phyloP scores from a whole-genome alignment of 2,888 invertebrate species.

The Endomychus coccineus region DNA sequence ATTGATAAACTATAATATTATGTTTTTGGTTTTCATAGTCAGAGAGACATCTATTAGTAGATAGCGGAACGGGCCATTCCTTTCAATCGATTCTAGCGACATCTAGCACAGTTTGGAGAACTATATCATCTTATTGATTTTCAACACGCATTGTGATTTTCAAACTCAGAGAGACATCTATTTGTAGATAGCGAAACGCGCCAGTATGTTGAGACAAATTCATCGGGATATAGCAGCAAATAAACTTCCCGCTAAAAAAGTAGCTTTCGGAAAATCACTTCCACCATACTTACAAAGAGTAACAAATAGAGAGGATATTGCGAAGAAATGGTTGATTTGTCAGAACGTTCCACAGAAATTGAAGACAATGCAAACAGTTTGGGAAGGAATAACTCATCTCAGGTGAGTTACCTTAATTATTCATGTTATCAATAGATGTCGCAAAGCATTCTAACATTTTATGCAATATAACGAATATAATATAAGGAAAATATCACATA shows the following conservation, averaged over 20 bases:
- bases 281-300: conserved; percentile 49
- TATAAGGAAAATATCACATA: no score
- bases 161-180: not conserved
- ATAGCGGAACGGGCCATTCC: no score
- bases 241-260: conserved; percentile 42
- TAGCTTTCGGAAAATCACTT: conserved; percentile 49
- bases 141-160: no score
- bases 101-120: not conserved
- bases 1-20: no score
- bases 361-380: conserved; percentile 54
- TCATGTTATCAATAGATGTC: no score
- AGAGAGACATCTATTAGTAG: no score
- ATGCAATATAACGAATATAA: no score
- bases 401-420: no score
- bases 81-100: not conserved
- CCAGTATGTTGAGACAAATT: conserved; percentile 47
- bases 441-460: no score
- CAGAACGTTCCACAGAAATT: conserved; percentile 51
- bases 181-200: conserved; percentile 44
- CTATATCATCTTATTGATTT: no score
- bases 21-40: no score
- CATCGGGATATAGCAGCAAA: conserved; percentile 48
- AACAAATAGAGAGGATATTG: conserved; percentile 46
- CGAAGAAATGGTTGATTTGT: conserved; percentile 50
- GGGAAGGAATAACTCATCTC: conserved; percentile 56